Evolutionary conservation across 2,113 vertebrate genomes (phyloP), one percentile per base, ranked within the genome.

Genomic region (Hydrolagus affinis): DNA sequence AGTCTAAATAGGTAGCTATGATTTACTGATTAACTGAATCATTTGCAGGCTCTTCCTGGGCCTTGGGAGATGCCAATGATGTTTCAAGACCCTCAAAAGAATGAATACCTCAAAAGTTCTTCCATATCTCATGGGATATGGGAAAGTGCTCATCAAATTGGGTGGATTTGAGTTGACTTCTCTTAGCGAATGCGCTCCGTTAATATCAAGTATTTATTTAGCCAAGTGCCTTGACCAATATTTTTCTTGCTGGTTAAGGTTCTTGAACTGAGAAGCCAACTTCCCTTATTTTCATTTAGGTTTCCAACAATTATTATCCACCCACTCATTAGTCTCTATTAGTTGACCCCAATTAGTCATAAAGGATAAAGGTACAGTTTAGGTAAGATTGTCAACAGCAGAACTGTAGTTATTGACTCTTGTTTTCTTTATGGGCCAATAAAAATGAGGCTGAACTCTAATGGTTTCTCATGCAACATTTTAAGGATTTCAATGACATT

Each of bases 371-470:
- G 59, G 10, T 8, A 80, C 17, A 28, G 14, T 64, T 80, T 64
- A 62, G 17, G 15, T 32, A 74, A 74, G 1, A 7, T 74, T 32
- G 30, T 15, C 72, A 44, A 17, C 11, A 44, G 6, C 4, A 4
- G 23, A n/a, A 28, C 28, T 64, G 59, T 60, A 23, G 12, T 28
- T 56, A 64, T 62, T 64, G 59, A 80, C 8, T 8, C 60, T 62
- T 25, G 17, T 64, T 59, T 62, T 64, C n/a, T 80, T 64, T 62
- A 64, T 80, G 8, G 59, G 8, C 23, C 28, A 57, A 80, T 80
- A 64, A 80, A 44, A 80, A 80, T 80, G 77, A 12, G 21, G 57
- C 57, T 60, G 23, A 25, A 76, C 19, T 78, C 23, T 59, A 78
- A 78, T 62, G n/a, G 76, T 12, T 78, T n/a, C 76, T 60, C 25